phyloP scores from a whole-genome alignment of 1,140 invertebrate species.

The Conus ventricosus region DNA sequence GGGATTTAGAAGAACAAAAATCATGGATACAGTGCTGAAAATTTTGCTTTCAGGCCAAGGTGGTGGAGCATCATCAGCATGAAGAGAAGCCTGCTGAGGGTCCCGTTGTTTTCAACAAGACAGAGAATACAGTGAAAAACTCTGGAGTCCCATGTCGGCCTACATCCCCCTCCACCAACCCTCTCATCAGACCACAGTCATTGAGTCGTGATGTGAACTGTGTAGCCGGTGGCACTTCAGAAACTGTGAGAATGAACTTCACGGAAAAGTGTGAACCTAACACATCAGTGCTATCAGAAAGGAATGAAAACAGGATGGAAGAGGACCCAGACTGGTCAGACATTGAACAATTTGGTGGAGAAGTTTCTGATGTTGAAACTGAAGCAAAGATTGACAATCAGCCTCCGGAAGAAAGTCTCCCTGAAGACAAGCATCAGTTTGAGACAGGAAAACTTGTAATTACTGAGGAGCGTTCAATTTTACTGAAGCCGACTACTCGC shows the following conservation, averaged over 20 bases:
- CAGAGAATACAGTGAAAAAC: not conserved
- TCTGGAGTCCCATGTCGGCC: not conserved
- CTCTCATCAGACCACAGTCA: not conserved
- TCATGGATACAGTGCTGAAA: too few relatives aligned
- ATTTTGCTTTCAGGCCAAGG: not conserved
- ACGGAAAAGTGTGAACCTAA: too few relatives aligned
- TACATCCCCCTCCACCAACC: not conserved
- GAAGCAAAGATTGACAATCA: too few relatives aligned
- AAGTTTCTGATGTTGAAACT: not conserved
- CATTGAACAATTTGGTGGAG: not conserved
- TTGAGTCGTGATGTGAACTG: not conserved
- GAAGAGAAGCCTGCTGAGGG: not conserved
- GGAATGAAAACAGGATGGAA: not conserved
- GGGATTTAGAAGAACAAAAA: too few relatives aligned
- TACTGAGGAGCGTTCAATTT: too few relatives aligned
- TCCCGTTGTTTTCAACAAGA: not conserved
- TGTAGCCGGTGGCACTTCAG: not conserved
- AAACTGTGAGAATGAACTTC: too few relatives aligned
- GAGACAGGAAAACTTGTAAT: too few relatives aligned
- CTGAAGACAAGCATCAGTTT: too few relatives aligned
- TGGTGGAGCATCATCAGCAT: not conserved
- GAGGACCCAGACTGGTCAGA: slow-evolving; percentile 29
- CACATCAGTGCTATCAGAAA: not conserved
- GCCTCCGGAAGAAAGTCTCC: too few relatives aligned
- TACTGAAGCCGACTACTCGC: too few relatives aligned